Conservation (phyloP, 1,140 invertebrate species). For the Drosophila albomicans region DNA sequence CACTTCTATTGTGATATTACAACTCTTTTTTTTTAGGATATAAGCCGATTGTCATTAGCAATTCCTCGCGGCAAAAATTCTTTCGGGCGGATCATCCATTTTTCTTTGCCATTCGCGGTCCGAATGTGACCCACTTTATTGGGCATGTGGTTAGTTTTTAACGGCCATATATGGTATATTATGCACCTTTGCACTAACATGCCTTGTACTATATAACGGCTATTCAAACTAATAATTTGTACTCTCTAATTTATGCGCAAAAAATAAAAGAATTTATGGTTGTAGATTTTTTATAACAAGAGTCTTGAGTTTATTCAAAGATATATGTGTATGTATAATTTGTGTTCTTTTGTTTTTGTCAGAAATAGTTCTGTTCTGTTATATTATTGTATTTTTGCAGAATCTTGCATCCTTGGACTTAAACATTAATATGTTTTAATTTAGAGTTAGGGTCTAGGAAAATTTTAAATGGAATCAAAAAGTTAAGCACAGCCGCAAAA, state of each 20-base stretch:
- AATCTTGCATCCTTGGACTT: constrained; percentile 23
- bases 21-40: constrained; percentile 48
- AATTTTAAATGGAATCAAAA: constrained; percentile 80
- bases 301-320: constrained; percentile 83
- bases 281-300: constrained; percentile 77
- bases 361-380: constrained; percentile 76
- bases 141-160: constrained; percentile 75
- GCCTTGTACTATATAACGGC: neutral
- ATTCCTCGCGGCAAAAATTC: constrained; percentile 79
- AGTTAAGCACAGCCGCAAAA: constrained; percentile 44
- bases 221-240: constrained; percentile 13
- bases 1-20: no score
- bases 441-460: constrained; percentile 64
- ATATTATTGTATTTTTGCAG: constrained; percentile 77
- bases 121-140: constrained; percentile 69
- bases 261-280: constrained; percentile 7
- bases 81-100: constrained; percentile 83
- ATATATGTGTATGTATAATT: constrained; percentile 73
- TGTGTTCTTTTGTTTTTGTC: constrained; percentile 57
- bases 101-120: constrained; percentile 78
- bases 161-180: neutral
- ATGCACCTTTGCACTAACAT: no score
- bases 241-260: constrained; percentile 15
- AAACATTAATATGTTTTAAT: constrained; percentile 38
- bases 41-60: constrained; percentile 82